Evolutionary conservation across 2,888 invertebrate genomes (phyloP).

Genomic region (Synanthedon formicaeformis): DNA sequence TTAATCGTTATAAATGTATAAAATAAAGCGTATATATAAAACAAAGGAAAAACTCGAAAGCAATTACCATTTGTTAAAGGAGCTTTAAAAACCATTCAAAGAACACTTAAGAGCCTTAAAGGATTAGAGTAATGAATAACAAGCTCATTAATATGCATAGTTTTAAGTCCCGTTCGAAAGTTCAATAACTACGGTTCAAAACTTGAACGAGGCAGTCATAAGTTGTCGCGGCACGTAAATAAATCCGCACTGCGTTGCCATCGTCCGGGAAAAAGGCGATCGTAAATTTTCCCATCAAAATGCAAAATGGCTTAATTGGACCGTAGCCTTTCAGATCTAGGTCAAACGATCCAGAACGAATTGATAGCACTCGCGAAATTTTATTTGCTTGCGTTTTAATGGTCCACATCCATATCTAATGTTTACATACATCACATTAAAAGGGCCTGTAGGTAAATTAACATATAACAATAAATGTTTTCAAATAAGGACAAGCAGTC

Average conservation of each 20-base stretch:
- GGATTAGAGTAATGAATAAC: constrained; percentile 2
- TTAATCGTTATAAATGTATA: no score
- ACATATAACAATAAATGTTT: background rate
- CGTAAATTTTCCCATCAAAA: constrained; percentile 68
- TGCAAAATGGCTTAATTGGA: constrained; percentile 69
- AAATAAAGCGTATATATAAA: no score
- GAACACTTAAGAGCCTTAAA: constrained; percentile 5
- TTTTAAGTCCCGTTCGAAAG: constrained; percentile 8
- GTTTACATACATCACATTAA: no score
- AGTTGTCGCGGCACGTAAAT: constrained; percentile 36
- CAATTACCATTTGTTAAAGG: no score
- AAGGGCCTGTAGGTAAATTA: no score
- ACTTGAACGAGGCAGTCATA: constrained; percentile 8
- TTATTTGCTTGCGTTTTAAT: constrained; percentile 40
- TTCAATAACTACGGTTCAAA: constrained; percentile 11
- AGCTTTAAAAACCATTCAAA: constrained; percentile 4
- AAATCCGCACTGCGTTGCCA: constrained; percentile 34
- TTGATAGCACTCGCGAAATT: constrained; percentile 54
- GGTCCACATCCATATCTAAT: constrained; percentile 6
- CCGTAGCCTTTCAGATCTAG: constrained; percentile 61
- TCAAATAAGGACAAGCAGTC: constrained; percentile 1
- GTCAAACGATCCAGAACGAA: constrained; percentile 60
- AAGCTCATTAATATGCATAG: constrained; percentile 6
- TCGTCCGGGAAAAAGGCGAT: constrained; percentile 44
- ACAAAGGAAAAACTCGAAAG: no score